Conservation (phyloP, 2,113 vertebrate species). For the Clarias gariepinus region DNA sequence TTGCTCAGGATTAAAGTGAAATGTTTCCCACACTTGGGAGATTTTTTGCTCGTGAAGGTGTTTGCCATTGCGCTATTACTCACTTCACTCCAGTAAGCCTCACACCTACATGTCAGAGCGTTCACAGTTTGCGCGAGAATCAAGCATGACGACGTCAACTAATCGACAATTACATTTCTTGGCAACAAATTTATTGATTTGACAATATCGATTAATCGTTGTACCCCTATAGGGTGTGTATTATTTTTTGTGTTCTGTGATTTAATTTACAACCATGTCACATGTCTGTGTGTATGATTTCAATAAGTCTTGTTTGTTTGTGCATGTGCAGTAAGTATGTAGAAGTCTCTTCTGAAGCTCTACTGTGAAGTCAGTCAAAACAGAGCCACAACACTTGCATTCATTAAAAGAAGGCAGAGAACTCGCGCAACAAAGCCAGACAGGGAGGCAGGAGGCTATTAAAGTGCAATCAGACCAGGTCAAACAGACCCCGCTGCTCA, state of each 20-base stretch:
- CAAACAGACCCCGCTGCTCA: conserved; percentile 16
- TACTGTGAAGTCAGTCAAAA: not conserved
- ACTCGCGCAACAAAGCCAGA: not conserved
- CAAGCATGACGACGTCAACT: too few relatives aligned
- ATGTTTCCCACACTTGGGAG: too few relatives aligned
- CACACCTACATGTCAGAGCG: too few relatives aligned
- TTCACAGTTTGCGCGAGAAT: too few relatives aligned
- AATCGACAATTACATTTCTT: too few relatives aligned
- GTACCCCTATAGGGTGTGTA: not conserved
- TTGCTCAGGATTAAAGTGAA: too few relatives aligned
- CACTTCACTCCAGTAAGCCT: too few relatives aligned
- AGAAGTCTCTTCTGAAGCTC: not conserved
- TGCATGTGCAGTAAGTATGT: not conserved
- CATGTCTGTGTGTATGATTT: not conserved
- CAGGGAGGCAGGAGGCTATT: conserved; percentile 6
- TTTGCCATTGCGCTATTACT: too few relatives aligned
- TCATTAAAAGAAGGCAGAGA: conserved; percentile 14
- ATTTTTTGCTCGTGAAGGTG: too few relatives aligned
- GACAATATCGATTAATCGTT: too few relatives aligned
- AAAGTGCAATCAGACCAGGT: conserved; percentile 17
- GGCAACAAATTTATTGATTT: too few relatives aligned
- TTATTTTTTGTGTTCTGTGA: not conserved
- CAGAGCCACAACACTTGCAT: not conserved
- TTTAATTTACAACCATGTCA: not conserved
- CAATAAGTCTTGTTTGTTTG: not conserved